Percentiles rank a stretch among this genome's conserved stretches.
phyloP scores from a whole-genome alignment of 2,113 vertebrate species.

The Atractosteus spatula region DNA sequence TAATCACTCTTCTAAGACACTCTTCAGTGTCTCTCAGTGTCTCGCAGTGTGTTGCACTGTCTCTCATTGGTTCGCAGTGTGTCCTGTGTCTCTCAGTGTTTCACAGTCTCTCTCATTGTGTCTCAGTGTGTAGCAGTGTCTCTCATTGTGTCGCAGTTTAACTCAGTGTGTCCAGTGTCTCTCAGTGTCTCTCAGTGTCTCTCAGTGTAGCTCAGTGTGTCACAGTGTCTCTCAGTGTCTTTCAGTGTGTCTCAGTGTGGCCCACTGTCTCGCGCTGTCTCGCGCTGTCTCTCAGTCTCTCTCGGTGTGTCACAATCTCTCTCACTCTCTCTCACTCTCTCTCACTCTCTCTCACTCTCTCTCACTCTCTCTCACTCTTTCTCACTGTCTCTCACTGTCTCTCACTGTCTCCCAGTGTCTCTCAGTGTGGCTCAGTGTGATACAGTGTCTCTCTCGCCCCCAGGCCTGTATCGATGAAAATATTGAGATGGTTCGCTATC shows the following conservation, averaged over 20 bases:
- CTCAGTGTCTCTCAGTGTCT: not conserved
- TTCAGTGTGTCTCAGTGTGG: too few relatives aligned
- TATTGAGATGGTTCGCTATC: constrained; percentile 76
- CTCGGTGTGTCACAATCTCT: not conserved
- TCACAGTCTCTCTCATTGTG: not conserved
- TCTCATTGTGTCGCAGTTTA: not conserved
- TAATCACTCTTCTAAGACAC: constrained; percentile 49
- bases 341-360: constrained; percentile 4
- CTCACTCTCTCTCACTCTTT: not conserved
- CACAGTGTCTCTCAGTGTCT: not conserved
- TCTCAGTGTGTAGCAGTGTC: not conserved
- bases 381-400: not conserved
- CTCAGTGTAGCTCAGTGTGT: too few relatives aligned
- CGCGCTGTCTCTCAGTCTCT: not conserved
- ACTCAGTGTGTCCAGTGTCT: not conserved
- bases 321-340: not conserved
- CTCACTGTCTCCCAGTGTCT: not conserved
- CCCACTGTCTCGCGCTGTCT: too few relatives aligned
- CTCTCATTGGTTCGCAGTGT: not conserved
- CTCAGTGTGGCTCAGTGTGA: not conserved
- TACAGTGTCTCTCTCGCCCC: not conserved
- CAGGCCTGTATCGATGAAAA: constrained; percentile 81
- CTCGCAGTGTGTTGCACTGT: not conserved
- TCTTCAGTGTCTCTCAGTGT: constrained; percentile 35
- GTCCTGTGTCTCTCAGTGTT: not conserved